These are phyloP conservation scores for Metridium senile DNA, from an alignment of 92 coral and sea anemone genomes.

Conservation along the genomic window DNA sequence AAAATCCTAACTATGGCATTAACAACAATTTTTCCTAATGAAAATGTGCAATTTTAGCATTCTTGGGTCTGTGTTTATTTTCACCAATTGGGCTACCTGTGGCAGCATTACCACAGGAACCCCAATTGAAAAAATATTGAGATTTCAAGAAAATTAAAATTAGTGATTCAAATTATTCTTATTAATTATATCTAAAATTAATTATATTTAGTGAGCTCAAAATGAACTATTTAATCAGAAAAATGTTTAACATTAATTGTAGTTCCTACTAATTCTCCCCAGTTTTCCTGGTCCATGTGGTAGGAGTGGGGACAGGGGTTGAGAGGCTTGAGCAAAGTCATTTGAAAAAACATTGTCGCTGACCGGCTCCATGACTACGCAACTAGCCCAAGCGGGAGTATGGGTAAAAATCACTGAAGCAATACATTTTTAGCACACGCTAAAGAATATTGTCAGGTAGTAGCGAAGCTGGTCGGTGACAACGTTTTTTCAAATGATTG, in stretches of 20 bases:
- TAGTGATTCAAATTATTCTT: not conserved
- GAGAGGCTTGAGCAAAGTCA: too few species aligned
- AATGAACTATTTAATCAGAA: not conserved
- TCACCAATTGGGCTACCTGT: not conserved
- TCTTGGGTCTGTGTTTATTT: not conserved
- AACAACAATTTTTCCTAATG: constrained; percentile 1
- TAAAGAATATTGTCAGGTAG: too few species aligned
- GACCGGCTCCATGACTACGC: too few species aligned
- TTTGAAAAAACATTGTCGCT: too few species aligned
- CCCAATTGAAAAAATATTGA: not conserved
- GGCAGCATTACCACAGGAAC: too few species aligned
- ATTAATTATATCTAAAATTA: not conserved
- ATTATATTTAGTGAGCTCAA: not conserved
- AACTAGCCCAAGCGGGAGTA: too few species aligned
- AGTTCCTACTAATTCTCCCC: too few species aligned
- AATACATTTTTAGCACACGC: too few species aligned
- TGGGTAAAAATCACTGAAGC: too few species aligned
- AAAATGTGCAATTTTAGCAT: not conserved
- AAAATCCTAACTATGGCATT: constrained; percentile 26
- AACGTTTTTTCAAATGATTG: not conserved
- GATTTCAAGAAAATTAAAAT: not conserved
- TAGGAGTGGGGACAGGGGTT: too few species aligned
- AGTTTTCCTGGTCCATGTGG: too few species aligned
- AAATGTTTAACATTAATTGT: not conserved
- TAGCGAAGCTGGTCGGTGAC: too few species aligned